Percentiles rank a stretch among this genome's conserved stretches.
Evolutionary conservation across 2,113 vertebrate species (phyloP).

Genomic region (Thryonomys swinderianus): DNA sequence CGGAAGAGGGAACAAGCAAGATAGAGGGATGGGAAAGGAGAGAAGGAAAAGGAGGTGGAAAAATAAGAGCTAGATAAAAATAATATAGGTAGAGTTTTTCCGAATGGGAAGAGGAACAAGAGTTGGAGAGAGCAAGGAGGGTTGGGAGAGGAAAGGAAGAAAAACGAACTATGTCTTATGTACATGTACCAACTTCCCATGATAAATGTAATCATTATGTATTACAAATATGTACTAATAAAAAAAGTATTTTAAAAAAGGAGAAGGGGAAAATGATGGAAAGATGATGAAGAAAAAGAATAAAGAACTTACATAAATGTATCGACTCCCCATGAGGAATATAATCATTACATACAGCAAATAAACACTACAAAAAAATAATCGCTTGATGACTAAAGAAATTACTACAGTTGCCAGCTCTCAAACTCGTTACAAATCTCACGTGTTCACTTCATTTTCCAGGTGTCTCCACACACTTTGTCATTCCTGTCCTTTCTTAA

Average conservation of each 20-base stretch:
- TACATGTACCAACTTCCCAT: too few relatives aligned
- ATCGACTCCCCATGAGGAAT: neutral
- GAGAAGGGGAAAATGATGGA: neutral
- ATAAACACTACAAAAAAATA: neutral
- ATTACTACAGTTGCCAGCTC: neutral
- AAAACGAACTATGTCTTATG: too few relatives aligned
- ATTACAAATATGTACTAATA: too few relatives aligned
- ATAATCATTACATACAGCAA: neutral
- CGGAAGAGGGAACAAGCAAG: too few relatives aligned
- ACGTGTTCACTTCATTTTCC: neutral
- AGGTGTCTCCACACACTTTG: neutral
- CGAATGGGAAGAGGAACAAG: too few relatives aligned
- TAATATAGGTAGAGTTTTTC: too few relatives aligned
- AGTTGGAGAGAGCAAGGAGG: too few relatives aligned
- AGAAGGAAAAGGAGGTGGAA: too few relatives aligned
- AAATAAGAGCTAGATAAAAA: too few relatives aligned
- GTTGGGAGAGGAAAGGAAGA: too few relatives aligned
- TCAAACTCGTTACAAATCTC: neutral
- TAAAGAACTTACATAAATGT: neutral
- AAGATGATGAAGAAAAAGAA: neutral
- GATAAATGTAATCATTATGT: too few relatives aligned
- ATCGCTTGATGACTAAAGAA: neutral
- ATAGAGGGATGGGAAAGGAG: too few relatives aligned
- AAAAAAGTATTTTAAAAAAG: neutral
- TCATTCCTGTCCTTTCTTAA: neutral